Conservation (phyloP, 2,888 invertebrate genomes). For the Trissolcus brochymenae region DNA sequence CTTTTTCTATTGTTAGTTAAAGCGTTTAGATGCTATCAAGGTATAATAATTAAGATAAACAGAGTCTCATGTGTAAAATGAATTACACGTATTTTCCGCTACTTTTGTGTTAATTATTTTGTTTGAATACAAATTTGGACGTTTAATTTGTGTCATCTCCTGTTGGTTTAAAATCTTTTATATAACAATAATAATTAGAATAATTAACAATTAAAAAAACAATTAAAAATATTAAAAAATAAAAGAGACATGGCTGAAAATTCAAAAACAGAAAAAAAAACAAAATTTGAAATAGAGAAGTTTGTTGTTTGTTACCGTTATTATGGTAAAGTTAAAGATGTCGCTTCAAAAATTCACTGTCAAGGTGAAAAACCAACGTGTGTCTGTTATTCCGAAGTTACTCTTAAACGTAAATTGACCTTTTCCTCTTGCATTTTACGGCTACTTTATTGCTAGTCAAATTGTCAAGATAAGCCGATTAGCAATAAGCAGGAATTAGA, state of each 20-base stretch:
- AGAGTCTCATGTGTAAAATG: conserved; percentile 17
- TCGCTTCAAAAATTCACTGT: not conserved
- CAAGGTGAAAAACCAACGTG: conserved; percentile 10
- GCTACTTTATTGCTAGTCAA: not conserved
- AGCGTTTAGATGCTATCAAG: conserved; percentile 21
- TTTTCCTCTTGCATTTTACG: conserved; percentile 5
- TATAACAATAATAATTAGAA: no score
- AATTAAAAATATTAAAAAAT: no score
- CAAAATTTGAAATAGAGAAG: no score
- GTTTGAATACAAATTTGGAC: not conserved
- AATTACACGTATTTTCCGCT: conserved; percentile 1
- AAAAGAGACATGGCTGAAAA: no score
- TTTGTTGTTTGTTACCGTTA: no score
- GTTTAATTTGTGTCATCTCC: not conserved
- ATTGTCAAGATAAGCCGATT: not conserved
- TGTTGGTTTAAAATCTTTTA: no score
- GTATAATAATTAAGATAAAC: conserved; percentile 25
- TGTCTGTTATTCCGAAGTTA: conserved; percentile 2
- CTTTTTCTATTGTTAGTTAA: conserved; percentile 11
- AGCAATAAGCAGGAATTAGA: not conserved
- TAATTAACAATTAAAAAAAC: no score
- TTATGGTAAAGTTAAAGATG: not conserved
- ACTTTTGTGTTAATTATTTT: not conserved
- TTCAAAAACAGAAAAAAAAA: not conserved
- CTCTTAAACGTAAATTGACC: conserved; percentile 5